Evolutionary conservation across 2,888 invertebrate genomes (phyloP), one percentile per base, ranked within the genome.

Genomic region (Venusia cambrica): DNA sequence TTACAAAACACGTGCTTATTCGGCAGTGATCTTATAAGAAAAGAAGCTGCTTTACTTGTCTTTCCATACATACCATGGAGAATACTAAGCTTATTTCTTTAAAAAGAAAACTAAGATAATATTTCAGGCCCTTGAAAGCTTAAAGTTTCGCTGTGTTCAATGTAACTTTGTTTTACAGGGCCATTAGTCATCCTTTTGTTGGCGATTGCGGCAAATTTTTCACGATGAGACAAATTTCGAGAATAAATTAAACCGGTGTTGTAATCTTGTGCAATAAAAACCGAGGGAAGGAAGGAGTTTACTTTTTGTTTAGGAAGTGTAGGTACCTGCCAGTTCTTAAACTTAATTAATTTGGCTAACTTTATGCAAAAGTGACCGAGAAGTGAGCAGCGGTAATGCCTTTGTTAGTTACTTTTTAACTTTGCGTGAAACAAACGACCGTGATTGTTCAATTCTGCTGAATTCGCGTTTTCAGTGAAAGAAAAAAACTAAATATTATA

Each of bases 161-260:
- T 71, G 73, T 72, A 80, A 84, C 83, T 84, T 84, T 84, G 80
- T 83, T 81, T 78, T 65, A 76, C 61, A 65, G 67, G 75, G 69
- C 72, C 72, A 84, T 84, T 84, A 77, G 57, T 85, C 84, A 84
- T 80, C 74, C 85, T 83, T 84, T 85, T 85, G 85, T 85, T 76
- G 68, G 83, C 79, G 63, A 77, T 76, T 71, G 73, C 68, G 73
- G 69, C 56, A 70, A 79, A 83, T 80, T 84, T 85, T 85, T 83
- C 81, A 75, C 65, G 78, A 77, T 74, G 83, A 79, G 83, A 85
- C 84, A 84, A 84, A 84, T 85, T 85, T 80, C 51, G 74, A 67
- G 80, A 76, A 84, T 84, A 85, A 85, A 84, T 84, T 84, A 81
- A 40, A 80, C 70, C 74, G 66, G 56, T 71, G 73, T 73, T 77